phyloP scores from a whole-genome alignment of 2,888 invertebrate genomes.

The Drosophila meridionalis region DNA sequence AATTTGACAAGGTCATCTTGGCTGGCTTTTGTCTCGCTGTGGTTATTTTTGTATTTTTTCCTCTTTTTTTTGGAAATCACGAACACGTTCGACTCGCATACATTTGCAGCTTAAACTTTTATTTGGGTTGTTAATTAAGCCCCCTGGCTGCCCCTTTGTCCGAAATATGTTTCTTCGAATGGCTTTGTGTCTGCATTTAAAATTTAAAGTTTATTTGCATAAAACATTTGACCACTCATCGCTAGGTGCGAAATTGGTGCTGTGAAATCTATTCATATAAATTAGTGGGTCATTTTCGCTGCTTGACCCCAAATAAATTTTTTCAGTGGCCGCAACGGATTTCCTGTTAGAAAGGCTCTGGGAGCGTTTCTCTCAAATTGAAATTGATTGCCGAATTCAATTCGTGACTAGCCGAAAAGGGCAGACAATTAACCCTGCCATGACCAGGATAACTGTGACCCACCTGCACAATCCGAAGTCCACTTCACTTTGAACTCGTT shows the following conservation, averaged over 20 bases:
- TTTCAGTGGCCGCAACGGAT: constrained; percentile 54
- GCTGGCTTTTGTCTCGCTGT: constrained; percentile 40
- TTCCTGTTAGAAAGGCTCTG: constrained; percentile 77
- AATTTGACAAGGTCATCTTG: constrained; percentile 72
- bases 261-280: constrained; percentile 70
- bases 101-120: constrained; percentile 34
- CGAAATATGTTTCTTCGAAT: constrained; percentile 12
- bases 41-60: neutral
- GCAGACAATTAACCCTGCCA: constrained; percentile 72
- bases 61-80: constrained; percentile 35
- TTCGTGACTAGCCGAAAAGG: constrained; percentile 65
- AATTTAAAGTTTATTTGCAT: constrained; percentile 62
- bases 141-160: constrained; percentile 1
- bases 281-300: constrained; percentile 64
- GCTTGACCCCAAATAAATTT: constrained; percentile 64
- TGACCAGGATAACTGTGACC: constrained; percentile 42
- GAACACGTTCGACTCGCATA: constrained; percentile 47
- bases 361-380: constrained; percentile 41
- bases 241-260: constrained; percentile 66
- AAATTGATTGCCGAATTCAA: constrained; percentile 67
- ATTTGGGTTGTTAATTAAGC: constrained; percentile 48
- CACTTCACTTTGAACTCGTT: constrained; percentile 63
- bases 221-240: constrained; percentile 60
- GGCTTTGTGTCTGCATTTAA: constrained; percentile 24
- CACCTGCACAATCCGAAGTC: constrained; percentile 56